Conservation (phyloP, 2,888 invertebrate genomes). For the Aromia moschata region DNA sequence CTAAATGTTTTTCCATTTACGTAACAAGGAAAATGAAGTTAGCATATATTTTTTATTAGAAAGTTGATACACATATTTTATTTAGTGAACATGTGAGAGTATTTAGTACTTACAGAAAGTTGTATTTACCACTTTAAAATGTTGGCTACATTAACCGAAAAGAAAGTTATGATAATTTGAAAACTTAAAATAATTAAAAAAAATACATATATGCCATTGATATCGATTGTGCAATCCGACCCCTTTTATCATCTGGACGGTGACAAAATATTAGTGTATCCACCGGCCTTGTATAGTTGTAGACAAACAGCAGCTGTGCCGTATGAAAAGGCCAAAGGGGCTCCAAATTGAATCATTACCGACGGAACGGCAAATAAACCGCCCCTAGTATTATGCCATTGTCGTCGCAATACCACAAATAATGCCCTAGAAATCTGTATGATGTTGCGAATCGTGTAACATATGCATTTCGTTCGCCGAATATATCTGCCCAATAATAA, state of each 20-base stretch:
- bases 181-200: too few species aligned
- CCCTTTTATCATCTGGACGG: constrained; percentile 12
- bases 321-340: constrained; percentile 62
- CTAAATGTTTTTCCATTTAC: too few species aligned
- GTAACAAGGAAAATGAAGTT: too few species aligned
- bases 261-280: constrained; percentile 23
- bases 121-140: too few species aligned
- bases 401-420: constrained; percentile 54
- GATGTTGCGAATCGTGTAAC: constrained; percentile 44
- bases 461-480: constrained; percentile 45
- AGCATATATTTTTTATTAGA: too few species aligned
- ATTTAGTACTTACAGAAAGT: too few species aligned
- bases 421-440: constrained; percentile 41
- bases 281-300: constrained; percentile 34
- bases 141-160: too few species aligned
- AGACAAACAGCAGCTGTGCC: constrained; percentile 60
- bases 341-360: constrained; percentile 65
- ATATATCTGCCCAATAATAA: constrained; percentile 38
- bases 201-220: background rate
- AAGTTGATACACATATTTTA: too few species aligned
- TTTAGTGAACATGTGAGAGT: too few species aligned
- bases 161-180: too few species aligned
- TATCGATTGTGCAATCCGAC: constrained; percentile 10
- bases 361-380: constrained; percentile 61
- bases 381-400: constrained; percentile 59